Conservation (phyloP, 2,113 vertebrate genomes). For the Tinamus guttatus region DNA sequence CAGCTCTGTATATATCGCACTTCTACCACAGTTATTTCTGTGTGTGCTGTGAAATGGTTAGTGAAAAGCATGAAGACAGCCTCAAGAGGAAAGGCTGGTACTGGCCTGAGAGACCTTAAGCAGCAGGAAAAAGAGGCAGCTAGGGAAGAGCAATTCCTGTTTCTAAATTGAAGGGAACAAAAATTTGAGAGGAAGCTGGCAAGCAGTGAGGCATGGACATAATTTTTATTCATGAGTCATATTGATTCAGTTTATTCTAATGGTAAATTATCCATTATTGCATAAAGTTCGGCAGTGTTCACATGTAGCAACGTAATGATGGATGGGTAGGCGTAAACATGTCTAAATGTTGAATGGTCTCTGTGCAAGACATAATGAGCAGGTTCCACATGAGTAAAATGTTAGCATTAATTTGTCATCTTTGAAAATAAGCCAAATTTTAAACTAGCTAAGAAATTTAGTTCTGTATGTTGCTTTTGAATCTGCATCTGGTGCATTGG, state of each 20-base stretch:
- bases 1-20: neutral
- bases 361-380: neutral
- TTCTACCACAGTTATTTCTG: neutral
- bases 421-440: neutral
- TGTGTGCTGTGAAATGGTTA: neutral
- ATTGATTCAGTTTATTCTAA: conserved; percentile 8
- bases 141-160: neutral
- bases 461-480: neutral
- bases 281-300: neutral
- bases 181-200: neutral
- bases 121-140: neutral
- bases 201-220: neutral
- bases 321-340: neutral
- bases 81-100: neutral
- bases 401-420: neutral
- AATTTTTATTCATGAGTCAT: neutral
- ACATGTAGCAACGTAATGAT: neutral
- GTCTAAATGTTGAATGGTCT: conserved; percentile 9
- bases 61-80: neutral
- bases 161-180: neutral
- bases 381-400: neutral
- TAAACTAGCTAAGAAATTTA: neutral
- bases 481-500: neutral
- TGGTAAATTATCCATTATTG: neutral
- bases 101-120: neutral